These are phyloP conservation scores for Corythornis vintsioides DNA, from an alignment of 2,113 vertebrate genomes.

Conservation along the genomic window DNA sequence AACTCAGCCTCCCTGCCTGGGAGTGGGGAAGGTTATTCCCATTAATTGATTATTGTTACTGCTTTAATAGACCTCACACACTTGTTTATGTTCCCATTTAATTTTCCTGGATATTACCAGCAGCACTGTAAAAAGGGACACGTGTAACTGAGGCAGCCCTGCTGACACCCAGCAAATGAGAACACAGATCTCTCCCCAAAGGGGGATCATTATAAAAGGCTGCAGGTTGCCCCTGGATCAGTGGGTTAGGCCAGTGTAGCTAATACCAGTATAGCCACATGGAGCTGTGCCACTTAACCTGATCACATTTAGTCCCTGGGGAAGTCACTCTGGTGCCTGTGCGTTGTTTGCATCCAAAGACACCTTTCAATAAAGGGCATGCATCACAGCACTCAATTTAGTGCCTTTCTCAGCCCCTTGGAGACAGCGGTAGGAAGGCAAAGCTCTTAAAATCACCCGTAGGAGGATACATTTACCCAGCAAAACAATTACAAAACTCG, in stretches of 20 bases:
- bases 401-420: neutral
- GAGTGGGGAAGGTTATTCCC: neutral
- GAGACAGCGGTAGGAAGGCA: neutral
- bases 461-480: neutral
- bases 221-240: neutral
- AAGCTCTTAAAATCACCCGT: neutral
- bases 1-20: conserved; percentile 3
- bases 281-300: conserved; percentile 27
- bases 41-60: conserved; percentile 44
- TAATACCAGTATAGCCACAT: neutral
- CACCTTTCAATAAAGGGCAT: neutral
- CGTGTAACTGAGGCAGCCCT: neutral
- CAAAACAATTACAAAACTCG: neutral
- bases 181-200: neutral
- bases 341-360: neutral
- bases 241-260: neutral
- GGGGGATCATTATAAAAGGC: neutral
- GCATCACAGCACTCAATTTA: neutral
- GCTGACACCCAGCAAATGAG: conserved; percentile 12
- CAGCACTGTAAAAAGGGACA: neutral
- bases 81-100: conserved; percentile 41
- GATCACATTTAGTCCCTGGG: neutral
- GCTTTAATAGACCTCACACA: neutral
- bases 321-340: neutral
- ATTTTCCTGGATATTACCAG: neutral